phyloP scores from a whole-genome alignment of 1,140 invertebrate genomes.

The Apis dorsata region DNA sequence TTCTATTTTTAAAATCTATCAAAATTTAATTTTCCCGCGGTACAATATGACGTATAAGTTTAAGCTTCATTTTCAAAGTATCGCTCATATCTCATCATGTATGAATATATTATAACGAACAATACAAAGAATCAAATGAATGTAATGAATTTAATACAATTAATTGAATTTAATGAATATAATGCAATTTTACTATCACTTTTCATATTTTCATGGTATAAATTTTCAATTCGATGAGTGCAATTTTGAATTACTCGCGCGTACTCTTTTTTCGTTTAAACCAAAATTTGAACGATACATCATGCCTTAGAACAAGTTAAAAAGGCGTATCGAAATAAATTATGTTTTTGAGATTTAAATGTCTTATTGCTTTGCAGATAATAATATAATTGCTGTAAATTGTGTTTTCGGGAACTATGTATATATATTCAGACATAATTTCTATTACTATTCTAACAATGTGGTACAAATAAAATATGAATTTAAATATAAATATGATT shows the following conservation, averaged over 20 bases:
- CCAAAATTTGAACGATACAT: neutral
- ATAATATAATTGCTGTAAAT: conserved; percentile 43
- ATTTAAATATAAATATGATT: conserved; percentile 10
- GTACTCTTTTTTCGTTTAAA: neutral
- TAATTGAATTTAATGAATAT: neutral
- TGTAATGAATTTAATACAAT: neutral
- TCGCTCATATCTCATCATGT: neutral
- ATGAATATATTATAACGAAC: too few relatives aligned
- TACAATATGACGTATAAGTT: neutral
- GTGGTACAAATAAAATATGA: conserved; percentile 13
- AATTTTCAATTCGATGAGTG: neutral
- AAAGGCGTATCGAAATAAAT: neutral
- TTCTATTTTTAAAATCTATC: neutral
- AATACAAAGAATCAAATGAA: neutral
- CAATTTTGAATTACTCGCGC: neutral
- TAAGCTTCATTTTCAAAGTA: neutral
- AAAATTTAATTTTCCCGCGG: neutral
- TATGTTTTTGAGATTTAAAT: neutral
- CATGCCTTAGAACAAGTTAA: neutral
- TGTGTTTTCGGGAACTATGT: neutral
- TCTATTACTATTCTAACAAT: conserved; percentile 23
- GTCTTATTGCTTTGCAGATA: neutral
- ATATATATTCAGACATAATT: conserved; percentile 14
- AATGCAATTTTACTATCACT: neutral
- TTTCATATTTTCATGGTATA: neutral